phyloP scores from a whole-genome alignment of 2,113 vertebrate genomes.

The Grus americana region DNA sequence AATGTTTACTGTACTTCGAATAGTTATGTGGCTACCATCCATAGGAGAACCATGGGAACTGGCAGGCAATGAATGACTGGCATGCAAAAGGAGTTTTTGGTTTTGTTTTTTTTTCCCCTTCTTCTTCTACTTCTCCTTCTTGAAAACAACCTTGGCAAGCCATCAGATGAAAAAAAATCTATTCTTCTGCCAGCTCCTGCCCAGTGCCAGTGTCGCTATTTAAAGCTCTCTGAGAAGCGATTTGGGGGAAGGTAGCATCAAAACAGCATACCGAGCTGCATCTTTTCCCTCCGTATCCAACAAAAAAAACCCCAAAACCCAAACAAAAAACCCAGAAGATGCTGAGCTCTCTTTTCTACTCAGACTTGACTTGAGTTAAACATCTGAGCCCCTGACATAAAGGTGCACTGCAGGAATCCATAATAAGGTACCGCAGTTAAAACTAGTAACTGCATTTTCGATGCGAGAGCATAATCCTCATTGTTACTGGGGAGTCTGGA shows the following conservation, averaged over 20 bases:
- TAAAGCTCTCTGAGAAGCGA: conserved; percentile 41
- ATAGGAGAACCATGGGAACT: conserved; percentile 56
- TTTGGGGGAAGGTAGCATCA: conserved; percentile 6
- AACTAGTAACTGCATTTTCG: conserved; percentile 44
- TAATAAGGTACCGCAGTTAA: conserved; percentile 46
- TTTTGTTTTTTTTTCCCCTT: not conserved
- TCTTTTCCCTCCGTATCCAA: not conserved
- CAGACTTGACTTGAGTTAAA: conserved; percentile 3
- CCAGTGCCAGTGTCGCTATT: conserved; percentile 57
- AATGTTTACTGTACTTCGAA: conserved; percentile 49
- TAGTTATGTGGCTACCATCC: conserved; percentile 51
- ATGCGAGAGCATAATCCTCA: conserved; percentile 22
- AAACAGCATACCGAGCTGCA: not conserved
- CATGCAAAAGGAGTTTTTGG: not conserved
- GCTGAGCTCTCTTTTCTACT: not conserved
- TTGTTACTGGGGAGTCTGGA: conserved; percentile 42
- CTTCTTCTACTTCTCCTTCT: conserved; percentile 29
- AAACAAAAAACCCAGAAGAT: not conserved
- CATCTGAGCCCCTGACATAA: not conserved
- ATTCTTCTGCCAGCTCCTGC: conserved; percentile 48
- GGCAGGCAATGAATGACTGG: conserved; percentile 51
- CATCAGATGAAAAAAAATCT: conserved; percentile 48
- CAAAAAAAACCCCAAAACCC: not conserved
- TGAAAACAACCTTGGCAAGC: conserved; percentile 56
- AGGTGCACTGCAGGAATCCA: not conserved